These are phyloP conservation scores for Galerucella calmariensis DNA, from an alignment of 2,888 invertebrate genomes.

Conservation along the genomic window DNA sequence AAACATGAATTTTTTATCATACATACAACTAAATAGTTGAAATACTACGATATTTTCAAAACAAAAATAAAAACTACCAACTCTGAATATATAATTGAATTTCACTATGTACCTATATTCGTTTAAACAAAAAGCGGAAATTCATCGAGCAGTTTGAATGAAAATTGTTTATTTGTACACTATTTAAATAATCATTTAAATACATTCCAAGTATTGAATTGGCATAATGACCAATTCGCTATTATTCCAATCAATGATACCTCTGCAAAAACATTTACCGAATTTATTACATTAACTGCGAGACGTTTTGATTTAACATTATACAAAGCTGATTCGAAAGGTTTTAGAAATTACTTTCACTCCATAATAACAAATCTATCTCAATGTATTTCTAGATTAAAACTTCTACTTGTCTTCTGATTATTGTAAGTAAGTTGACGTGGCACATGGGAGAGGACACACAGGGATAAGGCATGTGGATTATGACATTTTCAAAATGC, in stretches of 20 bases:
- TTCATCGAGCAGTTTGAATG: conserved; percentile 30
- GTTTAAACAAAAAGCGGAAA: not conserved
- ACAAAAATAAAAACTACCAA: too few species aligned
- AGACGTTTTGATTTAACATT: conserved; percentile 20
- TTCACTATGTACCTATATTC: not conserved
- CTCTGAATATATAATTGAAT: not conserved
- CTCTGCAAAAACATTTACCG: conserved; percentile 37
- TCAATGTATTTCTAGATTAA: too few species aligned
- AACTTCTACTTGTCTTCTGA: too few species aligned
- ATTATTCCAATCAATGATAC: conserved; percentile 41
- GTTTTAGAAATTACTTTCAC: too few species aligned
- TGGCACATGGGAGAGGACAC: too few species aligned
- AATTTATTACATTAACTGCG: conserved; percentile 32
- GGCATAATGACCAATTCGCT: conserved; percentile 39
- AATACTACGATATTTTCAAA: too few species aligned
- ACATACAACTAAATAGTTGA: too few species aligned
- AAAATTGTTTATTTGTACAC: conserved; percentile 39
- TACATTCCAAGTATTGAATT: conserved; percentile 44
- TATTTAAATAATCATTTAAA: conserved; percentile 47
- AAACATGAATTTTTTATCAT: too few species aligned
- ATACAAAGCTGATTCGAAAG: not conserved
- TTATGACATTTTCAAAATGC: too few species aligned
- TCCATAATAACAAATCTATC: too few species aligned
- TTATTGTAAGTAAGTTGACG: too few species aligned
- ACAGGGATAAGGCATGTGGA: too few species aligned